Evolutionary conservation across 2,113 vertebrate genomes (phyloP).

Genomic region (Gobius niger): DNA sequence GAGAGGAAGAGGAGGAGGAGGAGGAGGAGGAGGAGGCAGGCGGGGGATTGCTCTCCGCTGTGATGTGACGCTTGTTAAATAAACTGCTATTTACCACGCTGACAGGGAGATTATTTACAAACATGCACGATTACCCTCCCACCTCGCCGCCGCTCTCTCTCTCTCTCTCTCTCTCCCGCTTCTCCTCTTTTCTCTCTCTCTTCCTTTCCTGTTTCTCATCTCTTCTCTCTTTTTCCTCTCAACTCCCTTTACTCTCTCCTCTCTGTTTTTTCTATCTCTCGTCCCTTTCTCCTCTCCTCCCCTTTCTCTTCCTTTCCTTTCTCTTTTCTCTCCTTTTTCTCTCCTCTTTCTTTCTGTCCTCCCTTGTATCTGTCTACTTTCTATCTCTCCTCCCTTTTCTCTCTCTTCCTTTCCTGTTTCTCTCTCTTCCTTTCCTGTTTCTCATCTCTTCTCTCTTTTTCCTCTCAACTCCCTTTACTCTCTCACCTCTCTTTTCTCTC

Average conservation of each 20-base stretch:
- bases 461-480: too few species aligned
- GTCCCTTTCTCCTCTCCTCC: neutral
- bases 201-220: neutral
- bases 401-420: neutral
- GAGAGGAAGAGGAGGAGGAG: conserved; percentile 28
- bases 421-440: neutral
- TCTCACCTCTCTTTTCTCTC: too few species aligned
- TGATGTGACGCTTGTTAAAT: conserved; percentile 77
- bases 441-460: too few species aligned
- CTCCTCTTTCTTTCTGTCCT: neutral
- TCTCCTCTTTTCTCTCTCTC: neutral
- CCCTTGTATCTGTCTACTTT: neutral
- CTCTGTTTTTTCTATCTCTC: too few species aligned
- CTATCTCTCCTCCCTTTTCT: neutral
- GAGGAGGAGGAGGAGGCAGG: conserved; percentile 35
- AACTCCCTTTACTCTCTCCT: neutral
- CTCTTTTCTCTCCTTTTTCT: neutral
- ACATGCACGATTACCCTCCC: conserved; percentile 64
- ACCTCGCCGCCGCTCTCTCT: conserved; percentile 21
- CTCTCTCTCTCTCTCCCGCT: conserved; percentile 20
- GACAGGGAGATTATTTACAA: conserved; percentile 80
- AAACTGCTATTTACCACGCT: conserved; percentile 76
- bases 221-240: neutral
- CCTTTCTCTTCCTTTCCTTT: neutral
- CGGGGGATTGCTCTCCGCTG: conserved; percentile 58